Percentiles rank a stretch among this genome's conserved stretches.
Conservation (phyloP, 37 sponge, comb jelly and placozoan species). For the Beroe ovata region DNA sequence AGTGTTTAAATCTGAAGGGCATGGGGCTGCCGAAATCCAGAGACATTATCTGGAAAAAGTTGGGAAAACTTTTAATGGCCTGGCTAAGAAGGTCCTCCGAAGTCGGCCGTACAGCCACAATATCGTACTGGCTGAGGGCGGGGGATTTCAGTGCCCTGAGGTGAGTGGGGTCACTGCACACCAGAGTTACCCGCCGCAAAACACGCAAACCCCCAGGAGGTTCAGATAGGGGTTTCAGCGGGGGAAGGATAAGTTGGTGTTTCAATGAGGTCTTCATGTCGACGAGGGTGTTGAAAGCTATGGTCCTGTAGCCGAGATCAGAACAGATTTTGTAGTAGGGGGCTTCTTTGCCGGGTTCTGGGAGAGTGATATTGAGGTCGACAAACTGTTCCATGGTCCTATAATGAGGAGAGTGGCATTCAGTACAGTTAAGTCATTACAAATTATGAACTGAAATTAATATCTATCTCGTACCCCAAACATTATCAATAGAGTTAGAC, state of each 20-base stretch:
- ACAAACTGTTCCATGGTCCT: neutral
- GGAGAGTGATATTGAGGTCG: neutral
- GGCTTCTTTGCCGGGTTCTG: neutral
- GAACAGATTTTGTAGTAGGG: neutral
- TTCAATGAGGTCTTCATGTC: neutral
- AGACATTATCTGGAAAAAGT: constrained; percentile 21
- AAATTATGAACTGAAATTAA: no score
- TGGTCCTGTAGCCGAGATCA: constrained; percentile 20
- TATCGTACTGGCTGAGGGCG: constrained; percentile 28
- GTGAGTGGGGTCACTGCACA: constrained; percentile 5
- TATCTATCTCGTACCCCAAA: no score
- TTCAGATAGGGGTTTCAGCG: neutral
- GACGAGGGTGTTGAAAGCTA: constrained; percentile 17
- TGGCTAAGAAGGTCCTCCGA: constrained; percentile 36
- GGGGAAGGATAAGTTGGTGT: neutral
- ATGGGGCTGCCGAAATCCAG: constrained; percentile 1
- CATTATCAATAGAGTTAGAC: no score
- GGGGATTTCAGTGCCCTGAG: constrained; percentile 20
- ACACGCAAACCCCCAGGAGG: neutral
- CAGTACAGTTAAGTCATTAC: no score
- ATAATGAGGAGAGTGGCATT: no score
- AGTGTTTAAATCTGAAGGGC: constrained; percentile 6
- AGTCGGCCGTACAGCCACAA: constrained; percentile 15
- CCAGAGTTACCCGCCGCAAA: constrained; percentile 1
- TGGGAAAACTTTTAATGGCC: neutral